Base-by-base conservation (phyloP, 2,113 vertebrate genomes). In the Saccopteryx bilineata region DNA sequence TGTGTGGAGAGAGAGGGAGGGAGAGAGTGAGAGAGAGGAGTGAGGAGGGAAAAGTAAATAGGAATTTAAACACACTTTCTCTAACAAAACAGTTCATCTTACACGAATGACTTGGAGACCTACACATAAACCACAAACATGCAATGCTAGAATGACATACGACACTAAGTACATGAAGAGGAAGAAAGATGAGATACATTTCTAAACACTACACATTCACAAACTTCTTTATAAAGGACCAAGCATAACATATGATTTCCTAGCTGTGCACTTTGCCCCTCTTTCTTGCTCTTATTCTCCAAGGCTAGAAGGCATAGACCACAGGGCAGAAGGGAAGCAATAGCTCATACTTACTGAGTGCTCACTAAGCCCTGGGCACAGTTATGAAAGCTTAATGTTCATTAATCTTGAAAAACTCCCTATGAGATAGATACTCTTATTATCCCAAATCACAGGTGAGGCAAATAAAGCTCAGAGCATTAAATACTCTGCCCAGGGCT, bases 231-330 rank as follows among this genome's bases (percentile, higher is more conserved):
- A 33, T 69, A 93, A 93, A 91, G 66, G 39, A 71, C 46, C 31
- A 52, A 74, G 24, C 50, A 54, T 50, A 82, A 46, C 17, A 85
- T n/a, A 33, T 50, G 28, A 81, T 48, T 81, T 89, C 39, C 39
- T 48, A 83, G 76, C 17, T 52, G 10, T 63, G 33, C 24, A 31
- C 61, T 78, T 61, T 96, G 71, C 12, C 48, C 52, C 17, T 86
- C 50, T 93, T 93, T 21, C n/a, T 93, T 39, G 6, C 61, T 74
- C 69, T 92, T 79, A 13, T 13, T 93, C 46, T 90, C 21, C 50
- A 69, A 82, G 33, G 60, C 19, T 63, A 69, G 52, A 58, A 50
- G 61, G 46, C 19, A 46, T 0, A 78, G 68, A 65, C 24, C n/a
- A 65, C 4, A 60, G 24, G 61, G 72, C 66, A 58, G 61, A n/a